Evolutionary conservation across 2,888 invertebrate species (phyloP).

Genomic region (Aphrophora alni): DNA sequence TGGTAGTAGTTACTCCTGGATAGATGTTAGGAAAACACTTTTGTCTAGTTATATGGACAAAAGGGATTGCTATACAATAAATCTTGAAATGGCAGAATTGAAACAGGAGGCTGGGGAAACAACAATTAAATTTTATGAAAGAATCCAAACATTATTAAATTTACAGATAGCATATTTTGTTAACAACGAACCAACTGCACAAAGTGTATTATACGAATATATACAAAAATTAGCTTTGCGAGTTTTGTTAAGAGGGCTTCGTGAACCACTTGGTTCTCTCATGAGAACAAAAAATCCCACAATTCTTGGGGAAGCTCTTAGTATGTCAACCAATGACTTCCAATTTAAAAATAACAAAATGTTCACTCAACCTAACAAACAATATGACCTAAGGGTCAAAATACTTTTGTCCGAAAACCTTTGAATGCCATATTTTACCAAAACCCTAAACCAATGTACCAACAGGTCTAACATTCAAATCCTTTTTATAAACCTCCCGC

Average conservation of each 20-base stretch:
- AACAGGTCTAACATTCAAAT: background rate
- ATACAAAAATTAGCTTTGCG: background rate
- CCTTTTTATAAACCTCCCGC: background rate
- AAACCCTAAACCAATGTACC: background rate
- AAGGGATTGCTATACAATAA: constrained; percentile 2
- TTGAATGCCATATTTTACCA: background rate
- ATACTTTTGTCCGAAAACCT: background rate
- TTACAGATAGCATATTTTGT: background rate
- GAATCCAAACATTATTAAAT: constrained; percentile 9
- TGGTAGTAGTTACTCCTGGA: no score
- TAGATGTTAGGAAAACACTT: background rate
- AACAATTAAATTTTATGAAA: background rate
- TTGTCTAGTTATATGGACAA: constrained; percentile 8
- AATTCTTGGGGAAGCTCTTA: background rate
- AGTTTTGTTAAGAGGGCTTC: background rate
- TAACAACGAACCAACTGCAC: background rate
- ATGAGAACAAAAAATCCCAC: background rate
- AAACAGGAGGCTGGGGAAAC: background rate
- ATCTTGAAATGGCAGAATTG: constrained; percentile 4
- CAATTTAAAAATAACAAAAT: background rate
- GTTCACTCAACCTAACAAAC: background rate
- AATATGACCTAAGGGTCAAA: background rate
- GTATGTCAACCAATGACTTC: background rate
- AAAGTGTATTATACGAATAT: background rate
- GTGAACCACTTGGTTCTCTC: background rate